Conservation (phyloP, 2,888 invertebrate genomes). For the Hetaerina titia region DNA sequence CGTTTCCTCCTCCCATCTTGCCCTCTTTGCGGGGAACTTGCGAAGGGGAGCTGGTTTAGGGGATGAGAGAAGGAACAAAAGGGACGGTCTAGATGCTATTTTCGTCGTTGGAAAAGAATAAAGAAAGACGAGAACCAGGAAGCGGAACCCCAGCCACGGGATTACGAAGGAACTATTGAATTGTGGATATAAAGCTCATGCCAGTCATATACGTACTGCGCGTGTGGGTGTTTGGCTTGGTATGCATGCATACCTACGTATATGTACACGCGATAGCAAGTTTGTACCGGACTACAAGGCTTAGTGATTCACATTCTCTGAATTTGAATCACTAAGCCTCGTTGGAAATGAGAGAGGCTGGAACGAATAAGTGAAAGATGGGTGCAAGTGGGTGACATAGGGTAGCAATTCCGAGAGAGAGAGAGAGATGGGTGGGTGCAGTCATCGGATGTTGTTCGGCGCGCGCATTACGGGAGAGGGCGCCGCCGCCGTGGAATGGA, state of each 20-base stretch:
- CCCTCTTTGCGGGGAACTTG: not conserved
- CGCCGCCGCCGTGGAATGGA: not conserved
- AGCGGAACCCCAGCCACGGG: not conserved
- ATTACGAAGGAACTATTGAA: too few species aligned
- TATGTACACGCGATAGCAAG: not conserved
- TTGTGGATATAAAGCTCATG: too few species aligned
- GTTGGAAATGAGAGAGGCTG: not conserved
- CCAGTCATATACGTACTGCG: too few species aligned
- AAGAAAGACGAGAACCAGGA: not conserved
- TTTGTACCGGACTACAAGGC: not conserved
- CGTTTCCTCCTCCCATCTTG: not conserved
- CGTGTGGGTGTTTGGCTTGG: too few species aligned
- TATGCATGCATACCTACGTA: too few species aligned
- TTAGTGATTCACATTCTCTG: not conserved
- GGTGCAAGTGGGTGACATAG: not conserved
- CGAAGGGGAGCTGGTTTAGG: constrained; percentile 13
- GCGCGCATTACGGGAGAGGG: not conserved
- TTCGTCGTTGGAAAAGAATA: not conserved
- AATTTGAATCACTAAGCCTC: too few species aligned
- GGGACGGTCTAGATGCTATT: constrained; percentile 38
- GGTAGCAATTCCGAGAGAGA: not conserved
- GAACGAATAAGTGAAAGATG: not conserved
- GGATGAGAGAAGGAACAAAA: constrained; percentile 25
- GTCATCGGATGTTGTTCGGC: not conserved
- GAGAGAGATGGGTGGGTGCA: not conserved